A percentile compares a stretch with the other conserved stretches of the same genome.
These are phyloP conservation scores for Oligia fasciuncula DNA, from an alignment of 2,888 invertebrate genomes.

Conservation along the genomic window DNA sequence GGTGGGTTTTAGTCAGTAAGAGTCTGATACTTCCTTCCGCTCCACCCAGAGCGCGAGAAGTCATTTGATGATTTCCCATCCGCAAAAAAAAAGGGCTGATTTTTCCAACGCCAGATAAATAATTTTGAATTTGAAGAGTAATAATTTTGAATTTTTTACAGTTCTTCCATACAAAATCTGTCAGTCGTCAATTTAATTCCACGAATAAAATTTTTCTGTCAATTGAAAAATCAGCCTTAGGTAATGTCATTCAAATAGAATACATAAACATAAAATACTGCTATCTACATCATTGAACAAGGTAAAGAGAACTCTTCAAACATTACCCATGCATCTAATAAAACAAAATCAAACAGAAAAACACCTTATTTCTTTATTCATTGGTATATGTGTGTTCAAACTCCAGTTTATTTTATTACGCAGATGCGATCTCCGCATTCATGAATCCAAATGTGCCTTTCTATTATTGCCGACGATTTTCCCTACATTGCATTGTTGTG, in stretches of 20 bases:
- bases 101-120: no score
- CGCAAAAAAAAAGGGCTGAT: no score
- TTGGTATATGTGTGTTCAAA: slow-evolving; percentile 51
- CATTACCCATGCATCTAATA: slow-evolving; percentile 29
- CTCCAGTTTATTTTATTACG: slow-evolving; percentile 67
- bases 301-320: slow-evolving; percentile 11
- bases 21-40: no score
- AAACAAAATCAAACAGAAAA: slow-evolving; percentile 42
- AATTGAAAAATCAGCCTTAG: no score
- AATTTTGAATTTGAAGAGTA: no score
- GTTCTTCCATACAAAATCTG: no score
- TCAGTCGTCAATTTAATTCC: no score
- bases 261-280: background rate
- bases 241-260: background rate
- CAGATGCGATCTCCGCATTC: slow-evolving; percentile 72
- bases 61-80: no score
- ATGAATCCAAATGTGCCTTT: slow-evolving; percentile 77
- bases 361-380: slow-evolving; percentile 61
- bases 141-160: no score
- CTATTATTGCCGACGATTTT: slow-evolving; percentile 72
- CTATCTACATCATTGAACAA: background rate
- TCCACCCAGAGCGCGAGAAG: no score
- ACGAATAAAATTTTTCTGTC: no score
- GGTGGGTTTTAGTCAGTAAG: no score
- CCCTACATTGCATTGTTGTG: slow-evolving; percentile 54